phyloP scores from a whole-genome alignment of 2,797 vertebrate genomes.

The Diceros bicornis region DNA sequence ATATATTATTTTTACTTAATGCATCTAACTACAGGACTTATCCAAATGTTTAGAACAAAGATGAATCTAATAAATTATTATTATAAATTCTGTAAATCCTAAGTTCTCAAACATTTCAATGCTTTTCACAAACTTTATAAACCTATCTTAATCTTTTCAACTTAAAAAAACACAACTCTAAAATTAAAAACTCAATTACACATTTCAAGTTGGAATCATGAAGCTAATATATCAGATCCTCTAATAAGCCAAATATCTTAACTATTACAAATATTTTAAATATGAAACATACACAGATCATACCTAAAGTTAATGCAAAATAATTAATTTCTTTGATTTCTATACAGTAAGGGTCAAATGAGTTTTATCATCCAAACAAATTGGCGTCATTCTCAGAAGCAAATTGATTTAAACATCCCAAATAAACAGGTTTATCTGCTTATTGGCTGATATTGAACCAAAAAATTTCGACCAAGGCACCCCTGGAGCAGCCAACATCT shows the following conservation, averaged over 20 bases:
- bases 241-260: constrained; percentile 58
- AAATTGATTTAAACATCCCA: neutral
- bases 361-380: constrained; percentile 50
- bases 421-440: neutral
- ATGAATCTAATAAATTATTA: constrained; percentile 23
- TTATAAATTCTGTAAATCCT: neutral
- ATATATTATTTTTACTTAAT: constrained; percentile 48
- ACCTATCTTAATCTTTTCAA: constrained; percentile 29
- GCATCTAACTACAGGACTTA: constrained; percentile 25
- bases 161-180: constrained; percentile 42
- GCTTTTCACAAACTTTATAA: constrained; percentile 32
- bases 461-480: neutral
- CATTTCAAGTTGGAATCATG: constrained; percentile 42
- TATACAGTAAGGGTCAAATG: neutral
- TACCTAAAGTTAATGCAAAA: constrained; percentile 32
- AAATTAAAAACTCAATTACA: constrained; percentile 52
- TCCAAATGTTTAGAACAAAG: constrained; percentile 33
- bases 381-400: neutral
- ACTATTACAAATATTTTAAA: constrained; percentile 52
- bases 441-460: neutral
- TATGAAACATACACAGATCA: constrained; percentile 22
- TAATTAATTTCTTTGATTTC: constrained; percentile 52
- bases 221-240: neutral
- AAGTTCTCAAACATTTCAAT: constrained; percentile 42
- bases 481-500: neutral